A percentile compares a stretch with the other conserved stretches of the same genome.
phyloP scores from a whole-genome alignment of 2,888 invertebrate species.

The Epistrophella euchroma region DNA sequence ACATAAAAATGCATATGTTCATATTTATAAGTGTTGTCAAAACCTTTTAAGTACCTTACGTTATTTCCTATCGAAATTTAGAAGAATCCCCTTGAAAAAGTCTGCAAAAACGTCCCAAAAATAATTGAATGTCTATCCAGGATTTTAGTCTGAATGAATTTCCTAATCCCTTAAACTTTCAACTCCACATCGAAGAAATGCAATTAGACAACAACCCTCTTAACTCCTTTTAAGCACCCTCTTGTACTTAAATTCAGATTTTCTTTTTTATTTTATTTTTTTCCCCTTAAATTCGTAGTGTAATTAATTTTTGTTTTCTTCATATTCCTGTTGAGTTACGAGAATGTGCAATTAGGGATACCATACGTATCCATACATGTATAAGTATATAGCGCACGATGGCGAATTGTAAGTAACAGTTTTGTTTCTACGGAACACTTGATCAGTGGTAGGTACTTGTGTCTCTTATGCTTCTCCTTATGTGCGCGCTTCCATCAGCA shows the following conservation, averaged over 20 bases:
- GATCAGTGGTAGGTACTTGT: conserved; percentile 47
- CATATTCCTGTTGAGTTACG: conserved; percentile 21
- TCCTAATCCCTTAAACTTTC: conserved; percentile 66
- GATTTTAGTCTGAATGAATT: conserved; percentile 62
- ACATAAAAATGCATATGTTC: no score
- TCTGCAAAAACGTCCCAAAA: conserved; percentile 16
- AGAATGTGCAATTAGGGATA: conserved; percentile 62
- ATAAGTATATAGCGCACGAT: conserved; percentile 24
- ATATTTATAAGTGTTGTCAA: neutral
- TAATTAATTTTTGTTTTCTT: conserved; percentile 50
- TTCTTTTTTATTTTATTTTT: neutral
- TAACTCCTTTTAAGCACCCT: conserved; percentile 24
- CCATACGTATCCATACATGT: conserved; percentile 47
- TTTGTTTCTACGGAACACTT: conserved; percentile 56
- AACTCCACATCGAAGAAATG: conserved; percentile 58
- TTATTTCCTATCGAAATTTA: conserved; percentile 1
- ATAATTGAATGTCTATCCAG: conserved; percentile 65
- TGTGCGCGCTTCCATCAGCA: conserved; percentile 17
- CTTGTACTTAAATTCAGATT: conserved; percentile 24
- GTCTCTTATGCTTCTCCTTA: conserved; percentile 33
- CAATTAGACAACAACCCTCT: conserved; percentile 54
- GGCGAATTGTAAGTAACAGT: conserved; percentile 45
- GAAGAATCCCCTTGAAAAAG: neutral
- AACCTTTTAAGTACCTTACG: neutral
- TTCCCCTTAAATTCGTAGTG: conserved; percentile 11